Conservation (phyloP, 2,113 vertebrate genomes). For the Coreoperca whiteheadi region DNA sequence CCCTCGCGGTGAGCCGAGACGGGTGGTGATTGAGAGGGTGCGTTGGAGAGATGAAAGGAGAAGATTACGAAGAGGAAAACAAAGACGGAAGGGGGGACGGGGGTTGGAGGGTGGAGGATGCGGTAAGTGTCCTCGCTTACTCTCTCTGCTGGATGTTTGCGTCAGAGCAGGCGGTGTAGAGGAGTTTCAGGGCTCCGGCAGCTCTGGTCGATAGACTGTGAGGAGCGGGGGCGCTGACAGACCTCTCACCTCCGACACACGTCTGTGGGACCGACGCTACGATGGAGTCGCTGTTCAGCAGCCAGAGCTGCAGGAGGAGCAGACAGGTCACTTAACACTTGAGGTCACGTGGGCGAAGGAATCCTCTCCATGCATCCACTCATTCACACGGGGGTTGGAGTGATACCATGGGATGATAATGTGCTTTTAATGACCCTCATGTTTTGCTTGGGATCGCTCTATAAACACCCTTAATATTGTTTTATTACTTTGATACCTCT, state of each 20-base stretch:
- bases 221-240: slow-evolving; percentile 71
- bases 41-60: slow-evolving; percentile 60
- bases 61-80: slow-evolving; percentile 57
- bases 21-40: slow-evolving; percentile 50
- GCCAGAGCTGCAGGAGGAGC: slow-evolving; percentile 89
- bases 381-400: background rate
- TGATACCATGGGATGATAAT: background rate
- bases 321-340: slow-evolving; percentile 53
- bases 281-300: slow-evolving; percentile 94
- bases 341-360: background rate
- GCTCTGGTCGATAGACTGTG: slow-evolving; percentile 70
- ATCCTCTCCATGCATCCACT: background rate
- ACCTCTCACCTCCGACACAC: slow-evolving; percentile 54
- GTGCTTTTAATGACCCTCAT: slow-evolving; percentile 1
- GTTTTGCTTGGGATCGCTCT: background rate
- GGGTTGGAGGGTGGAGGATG: background rate
- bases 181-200: slow-evolving; percentile 88
- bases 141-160: slow-evolving; percentile 83
- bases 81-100: slow-evolving; percentile 34
- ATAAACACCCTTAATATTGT: background rate
- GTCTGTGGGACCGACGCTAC: slow-evolving; percentile 84
- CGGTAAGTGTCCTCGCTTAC: slow-evolving; percentile 83
- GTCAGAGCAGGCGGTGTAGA: slow-evolving; percentile 88
- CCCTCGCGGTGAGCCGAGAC: slow-evolving; percentile 31
- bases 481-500: slow-evolving; percentile 7